A percentile compares a stretch with the other conserved stretches of the same genome.
Evolutionary conservation across 1,140 invertebrate species (phyloP).

Genomic region (Hycleus cichorii): DNA sequence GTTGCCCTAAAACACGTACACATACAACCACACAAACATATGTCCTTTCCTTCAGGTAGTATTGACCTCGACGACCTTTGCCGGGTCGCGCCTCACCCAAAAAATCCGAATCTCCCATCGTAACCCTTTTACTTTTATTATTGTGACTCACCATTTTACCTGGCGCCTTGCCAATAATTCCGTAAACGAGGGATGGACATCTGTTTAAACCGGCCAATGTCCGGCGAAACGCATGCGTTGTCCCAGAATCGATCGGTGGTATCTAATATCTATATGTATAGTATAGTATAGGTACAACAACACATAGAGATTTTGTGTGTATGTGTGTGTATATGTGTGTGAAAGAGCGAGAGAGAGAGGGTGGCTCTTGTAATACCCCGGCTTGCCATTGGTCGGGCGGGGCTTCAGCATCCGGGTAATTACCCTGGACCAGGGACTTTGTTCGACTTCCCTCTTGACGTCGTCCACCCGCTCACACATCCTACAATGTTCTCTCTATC

Average conservation of each 20-base stretch:
- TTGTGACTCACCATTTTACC: not conserved
- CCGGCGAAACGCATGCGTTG: conserved; percentile 27
- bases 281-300: no score
- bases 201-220: conserved; percentile 23
- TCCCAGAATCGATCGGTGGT: conserved; percentile 21
- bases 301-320: no score
- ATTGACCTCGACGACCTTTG: not conserved
- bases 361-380: conserved; percentile 9
- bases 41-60: not conserved
- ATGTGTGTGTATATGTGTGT: no score
- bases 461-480: conserved; percentile 18
- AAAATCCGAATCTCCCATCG: no score
- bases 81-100: not conserved
- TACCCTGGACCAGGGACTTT: conserved; percentile 34
- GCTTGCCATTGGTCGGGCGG: conserved; percentile 34
- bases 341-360: not conserved
- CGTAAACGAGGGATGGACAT: not conserved
- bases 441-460: conserved; percentile 1
- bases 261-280: not conserved
- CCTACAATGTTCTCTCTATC: conserved; percentile 14
- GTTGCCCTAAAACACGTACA: no score
- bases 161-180: not conserved
- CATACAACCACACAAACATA: no score
- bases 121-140: not conserved
- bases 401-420: conserved; percentile 38